These are phyloP conservation scores for Equus przewalskii DNA, from an alignment of 2,113 vertebrate species.

Conservation along the genomic window DNA sequence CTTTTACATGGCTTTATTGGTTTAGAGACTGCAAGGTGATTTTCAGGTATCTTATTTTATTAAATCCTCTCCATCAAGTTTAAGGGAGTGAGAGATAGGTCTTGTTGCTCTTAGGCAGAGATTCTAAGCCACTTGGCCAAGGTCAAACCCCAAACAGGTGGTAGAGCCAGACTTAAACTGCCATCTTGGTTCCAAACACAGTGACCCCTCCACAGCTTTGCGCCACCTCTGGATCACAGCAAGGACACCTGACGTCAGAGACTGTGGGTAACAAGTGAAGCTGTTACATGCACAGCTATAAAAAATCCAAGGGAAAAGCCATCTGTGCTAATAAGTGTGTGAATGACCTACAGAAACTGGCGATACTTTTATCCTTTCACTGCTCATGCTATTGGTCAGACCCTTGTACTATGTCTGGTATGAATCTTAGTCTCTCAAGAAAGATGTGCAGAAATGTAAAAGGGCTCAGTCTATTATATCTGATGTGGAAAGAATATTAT, in stretches of 20 bases:
- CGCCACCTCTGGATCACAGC: neutral
- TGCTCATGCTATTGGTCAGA: neutral
- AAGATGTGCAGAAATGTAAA: conserved; percentile 57
- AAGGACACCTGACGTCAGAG: neutral
- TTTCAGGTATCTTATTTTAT: conserved; percentile 54
- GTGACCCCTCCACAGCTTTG: neutral
- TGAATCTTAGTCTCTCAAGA: conserved; percentile 67
- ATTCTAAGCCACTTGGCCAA: conserved; percentile 52
- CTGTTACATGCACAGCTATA: neutral
- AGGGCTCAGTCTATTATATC: conserved; percentile 60
- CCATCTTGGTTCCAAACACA: neutral
- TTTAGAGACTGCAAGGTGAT: neutral
- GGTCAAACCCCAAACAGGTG: conserved; percentile 8
- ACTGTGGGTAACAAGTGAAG: conserved; percentile 27
- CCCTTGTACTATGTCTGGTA: conserved; percentile 33
- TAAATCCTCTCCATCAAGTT: conserved; percentile 45
- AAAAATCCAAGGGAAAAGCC: conserved; percentile 47
- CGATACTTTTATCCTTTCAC: conserved; percentile 26
- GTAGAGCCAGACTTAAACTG: neutral
- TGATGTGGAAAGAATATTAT: conserved; percentile 60
- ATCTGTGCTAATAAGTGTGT: conserved; percentile 55
- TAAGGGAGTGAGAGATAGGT: neutral
- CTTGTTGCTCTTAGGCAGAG: conserved; percentile 16
- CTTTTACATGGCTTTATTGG: neutral
- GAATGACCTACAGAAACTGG: conserved; percentile 30